phyloP scores from a whole-genome alignment of 2,113 vertebrate species.

The Litocranius walleri region DNA sequence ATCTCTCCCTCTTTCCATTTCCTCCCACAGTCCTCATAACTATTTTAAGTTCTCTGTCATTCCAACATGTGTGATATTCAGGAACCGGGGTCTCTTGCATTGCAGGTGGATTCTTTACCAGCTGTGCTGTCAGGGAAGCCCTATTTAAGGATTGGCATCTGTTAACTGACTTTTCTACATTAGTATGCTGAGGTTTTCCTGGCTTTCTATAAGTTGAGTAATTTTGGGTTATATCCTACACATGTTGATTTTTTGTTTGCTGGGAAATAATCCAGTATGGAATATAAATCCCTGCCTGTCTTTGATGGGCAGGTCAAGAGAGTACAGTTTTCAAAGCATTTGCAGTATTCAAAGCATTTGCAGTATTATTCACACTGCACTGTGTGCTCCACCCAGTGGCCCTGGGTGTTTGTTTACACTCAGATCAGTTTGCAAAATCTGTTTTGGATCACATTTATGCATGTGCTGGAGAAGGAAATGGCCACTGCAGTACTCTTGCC shows the following conservation, averaged over 20 bases:
- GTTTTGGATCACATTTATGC: background rate
- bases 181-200: background rate
- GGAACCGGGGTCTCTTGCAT: background rate
- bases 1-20: background rate
- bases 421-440: background rate
- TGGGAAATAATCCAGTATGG: background rate
- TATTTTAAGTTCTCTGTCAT: background rate
- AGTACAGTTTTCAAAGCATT: background rate
- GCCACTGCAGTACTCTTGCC: background rate
- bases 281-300: background rate
- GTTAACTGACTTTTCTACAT: background rate
- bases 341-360: background rate
- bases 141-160: background rate
- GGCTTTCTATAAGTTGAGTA: background rate
- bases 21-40: fast-evolving
- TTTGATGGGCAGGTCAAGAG: background rate
- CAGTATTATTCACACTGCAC: background rate
- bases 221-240: background rate
- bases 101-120: background rate
- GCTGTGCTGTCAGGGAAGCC: background rate
- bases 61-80: background rate
- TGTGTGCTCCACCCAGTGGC: background rate
- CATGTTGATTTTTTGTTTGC: background rate
- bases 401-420: background rate
- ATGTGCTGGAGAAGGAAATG: background rate